A percentile compares a stretch with the other conserved stretches of the same genome.
These are phyloP conservation scores for Trialeurodes vaporariorum DNA, from an alignment of 1,140 invertebrate genomes.

Conservation along the genomic window DNA sequence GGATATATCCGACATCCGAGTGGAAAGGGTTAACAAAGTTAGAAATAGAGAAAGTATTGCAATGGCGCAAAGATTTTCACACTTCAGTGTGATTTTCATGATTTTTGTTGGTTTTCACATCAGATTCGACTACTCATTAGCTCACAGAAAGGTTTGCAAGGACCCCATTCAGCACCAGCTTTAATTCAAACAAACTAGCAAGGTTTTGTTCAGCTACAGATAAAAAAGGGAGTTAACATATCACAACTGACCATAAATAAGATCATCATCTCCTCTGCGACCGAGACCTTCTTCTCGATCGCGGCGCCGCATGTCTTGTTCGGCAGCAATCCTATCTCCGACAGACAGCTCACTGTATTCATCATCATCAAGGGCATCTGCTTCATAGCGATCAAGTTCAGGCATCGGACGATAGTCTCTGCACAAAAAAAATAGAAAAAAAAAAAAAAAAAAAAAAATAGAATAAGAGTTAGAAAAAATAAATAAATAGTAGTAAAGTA, in stretches of 20 bases:
- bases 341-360: constrained; percentile 81
- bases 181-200: neutral
- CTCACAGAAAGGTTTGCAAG: no score
- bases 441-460: no score
- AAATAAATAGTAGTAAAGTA: no score
- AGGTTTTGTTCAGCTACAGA: neutral
- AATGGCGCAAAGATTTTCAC: no score
- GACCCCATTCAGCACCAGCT: neutral
- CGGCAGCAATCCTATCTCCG: constrained; percentile 72
- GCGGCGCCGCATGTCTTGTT: constrained; percentile 69
- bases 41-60: no score
- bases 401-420: constrained; percentile 96
- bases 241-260: constrained; percentile 53
- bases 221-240: neutral
- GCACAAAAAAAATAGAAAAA: no score
- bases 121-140: no score
- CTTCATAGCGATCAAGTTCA: constrained; percentile 86
- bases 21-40: no score
- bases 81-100: no score
- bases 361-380: constrained; percentile 73
- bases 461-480: no score
- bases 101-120: no score
- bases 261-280: constrained; percentile 62
- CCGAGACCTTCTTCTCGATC: constrained; percentile 71
- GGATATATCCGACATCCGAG: no score